Base-by-base conservation (phyloP, 2,113 vertebrate species). In the Lepus timidus region DNA sequence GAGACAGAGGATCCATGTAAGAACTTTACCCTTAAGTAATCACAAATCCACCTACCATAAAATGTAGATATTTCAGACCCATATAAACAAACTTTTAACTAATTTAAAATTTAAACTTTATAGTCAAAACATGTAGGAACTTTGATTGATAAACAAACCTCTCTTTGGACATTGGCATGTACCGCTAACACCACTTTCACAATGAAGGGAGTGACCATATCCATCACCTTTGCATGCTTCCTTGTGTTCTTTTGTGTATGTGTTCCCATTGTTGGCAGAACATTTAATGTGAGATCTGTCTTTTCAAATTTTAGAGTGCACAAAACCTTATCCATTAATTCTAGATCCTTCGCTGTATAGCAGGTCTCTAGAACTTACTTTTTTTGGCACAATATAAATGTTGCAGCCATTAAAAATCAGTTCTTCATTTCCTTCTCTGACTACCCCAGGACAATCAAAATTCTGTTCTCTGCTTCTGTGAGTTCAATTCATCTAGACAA, bases 81-180 rank as follows among this genome's bases (percentile, higher is more conserved):
- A 55, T 7, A 29, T 51, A 91, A 75, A 39, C 29, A 92, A 68
- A 76, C 1, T 3, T 84, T 86, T 65, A 31, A 23, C 71, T 68
- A 91, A 87, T 88, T 55, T 92, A 12, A 58, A 31, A 94, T 80
- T 80, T 49, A 84, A 89, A 7, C 22, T 78, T 85, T 62, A 49
- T 0, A 74, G 31, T 31, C 9, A 6, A 81, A 65, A 33, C 19
- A 85, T 78, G 6, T 75, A 62, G 64, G 29, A 79, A 76, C 12
- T 91, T 68, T 74, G 33, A 68, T 1, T 49, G 25, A 74, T 23
- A 65, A 0, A 16, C 91, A 84, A 81, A 87, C 3, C 11, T 74
- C 73, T 58, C 78, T 81, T 73, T 39, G 39, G 44, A 3, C 25
- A 68, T 39, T 55, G 3, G n/a, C 17, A 14, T 67, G 29, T 1